Evolutionary conservation across 2,113 vertebrate genomes (phyloP), one percentile per base, ranked within the genome.

Genomic region (Ornithorhynchus anatinus): DNA sequence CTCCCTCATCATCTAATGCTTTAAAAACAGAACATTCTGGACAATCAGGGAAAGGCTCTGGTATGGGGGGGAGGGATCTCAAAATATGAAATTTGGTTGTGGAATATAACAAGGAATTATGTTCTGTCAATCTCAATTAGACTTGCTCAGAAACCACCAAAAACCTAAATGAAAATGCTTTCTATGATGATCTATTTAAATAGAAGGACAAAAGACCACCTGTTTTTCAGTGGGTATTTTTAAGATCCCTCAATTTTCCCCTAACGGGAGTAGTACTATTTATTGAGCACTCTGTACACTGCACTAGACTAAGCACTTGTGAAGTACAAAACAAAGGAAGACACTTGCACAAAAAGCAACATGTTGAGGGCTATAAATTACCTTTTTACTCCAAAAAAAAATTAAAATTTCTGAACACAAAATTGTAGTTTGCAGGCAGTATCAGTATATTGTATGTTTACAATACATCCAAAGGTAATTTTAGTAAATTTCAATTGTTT

Each of bases 181-280:
- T 78, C 76, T 43, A 68, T 10, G 48, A 85, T 64, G 84, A 83
- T 62, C 56, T 82, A 74, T 85, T 87, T 84, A 81, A 90, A 84
- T 22, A 52, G 43, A 84, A 79, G 57, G 78, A 81, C 23, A 72
- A 75, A 81, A 84, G 72, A 62, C 64, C 82, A 82, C 51, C 65
- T 80, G 14, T 63, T 86, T 82, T 82, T 84, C 81, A 87, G 85
- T 71, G 57, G 67, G 66, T 32, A 69, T 58, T 22, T 69, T 23
- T 27, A 80, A 74, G 69, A 74, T 63, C 79, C 82, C 57, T 75
- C 79, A 77, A 58, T 72, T 77, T 48, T 74, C 59, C 17, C 27
- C 52, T 23, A 74, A 7, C 70, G n/a, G n/a, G n/a, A n/a, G n/a
- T n/a, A n/a, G n/a, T n/a, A n/a, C n/a, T n/a, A n/a, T n/a, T n/a